Evolutionary conservation across 2,888 invertebrate species (phyloP).

Genomic region (Nasonia oneida): DNA sequence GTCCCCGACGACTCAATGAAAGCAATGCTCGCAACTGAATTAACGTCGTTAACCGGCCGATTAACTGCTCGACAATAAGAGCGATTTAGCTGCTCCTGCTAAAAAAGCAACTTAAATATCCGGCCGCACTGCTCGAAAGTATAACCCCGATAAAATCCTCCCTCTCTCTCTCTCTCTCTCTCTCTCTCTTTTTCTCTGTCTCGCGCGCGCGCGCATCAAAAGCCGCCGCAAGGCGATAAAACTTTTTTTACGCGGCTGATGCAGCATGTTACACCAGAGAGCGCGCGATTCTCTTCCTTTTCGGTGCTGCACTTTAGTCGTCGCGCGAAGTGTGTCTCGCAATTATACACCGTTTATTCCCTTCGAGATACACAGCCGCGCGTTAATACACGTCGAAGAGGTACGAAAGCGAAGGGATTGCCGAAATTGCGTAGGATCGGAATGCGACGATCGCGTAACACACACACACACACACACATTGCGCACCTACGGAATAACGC

Average conservation of each 20-base stretch:
- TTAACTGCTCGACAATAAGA: not conserved
- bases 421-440: constrained; percentile 62
- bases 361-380: constrained; percentile 1
- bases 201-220: not conserved
- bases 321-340: not conserved
- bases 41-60: constrained; percentile 5
- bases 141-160: not conserved
- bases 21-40: constrained; percentile 10
- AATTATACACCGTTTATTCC: constrained; percentile 24
- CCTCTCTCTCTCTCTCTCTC: not conserved
- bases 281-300: constrained; percentile 1
- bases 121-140: not conserved
- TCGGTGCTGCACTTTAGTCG: not conserved
- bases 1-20: not conserved
- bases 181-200: not conserved
- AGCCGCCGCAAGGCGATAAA: not conserved
- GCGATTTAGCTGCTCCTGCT: not conserved
- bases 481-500: constrained; percentile 30
- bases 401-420: constrained; percentile 29
- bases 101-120: not conserved
- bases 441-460: constrained; percentile 50
- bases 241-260: not conserved
- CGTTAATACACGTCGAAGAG: not conserved
- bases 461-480: not conserved
- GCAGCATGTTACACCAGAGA: not conserved